Percentiles rank a stretch among this genome's conserved stretches.
These are phyloP conservation scores for Dynastes grantii DNA, from an alignment of 2,888 invertebrate genomes.

Conservation along the genomic window DNA sequence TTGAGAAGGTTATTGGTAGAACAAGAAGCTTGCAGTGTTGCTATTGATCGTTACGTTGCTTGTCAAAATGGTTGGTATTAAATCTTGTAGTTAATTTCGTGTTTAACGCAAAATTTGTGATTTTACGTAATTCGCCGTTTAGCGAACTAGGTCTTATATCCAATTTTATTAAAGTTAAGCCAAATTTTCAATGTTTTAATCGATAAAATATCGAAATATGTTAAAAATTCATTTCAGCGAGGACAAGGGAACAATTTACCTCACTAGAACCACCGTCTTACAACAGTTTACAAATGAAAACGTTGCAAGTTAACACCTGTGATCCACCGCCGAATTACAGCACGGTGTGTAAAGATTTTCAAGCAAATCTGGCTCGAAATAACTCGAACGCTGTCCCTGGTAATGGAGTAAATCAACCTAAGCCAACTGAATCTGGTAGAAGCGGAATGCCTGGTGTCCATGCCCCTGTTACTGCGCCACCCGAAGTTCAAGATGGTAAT, in stretches of 20 bases:
- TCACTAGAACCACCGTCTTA: conserved; percentile 39
- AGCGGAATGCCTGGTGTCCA: not conserved
- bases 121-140: no score
- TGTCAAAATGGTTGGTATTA: conserved; percentile 43
- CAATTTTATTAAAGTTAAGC: no score
- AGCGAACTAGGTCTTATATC: no score
- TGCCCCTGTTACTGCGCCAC: not conserved
- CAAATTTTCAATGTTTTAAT: no score
- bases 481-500: not conserved
- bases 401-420: not conserved
- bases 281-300: conserved; percentile 34
- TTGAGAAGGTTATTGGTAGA: conserved; percentile 35
- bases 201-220: not conserved
- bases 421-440: not conserved
- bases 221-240: conserved; percentile 5
- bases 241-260: conserved; percentile 16
- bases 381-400: not conserved
- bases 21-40: conserved; percentile 42
- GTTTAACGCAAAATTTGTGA: no score
- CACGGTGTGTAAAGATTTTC: conserved; percentile 31
- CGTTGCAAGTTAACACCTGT: conserved; percentile 2
- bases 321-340: conserved; percentile 50
- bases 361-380: not conserved
- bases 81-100: not conserved
- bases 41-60: conserved; percentile 47